These are phyloP conservation scores for Chaunax sp. DNA, from an alignment of 2,797 vertebrate genomes.

Conservation along the genomic window DNA sequence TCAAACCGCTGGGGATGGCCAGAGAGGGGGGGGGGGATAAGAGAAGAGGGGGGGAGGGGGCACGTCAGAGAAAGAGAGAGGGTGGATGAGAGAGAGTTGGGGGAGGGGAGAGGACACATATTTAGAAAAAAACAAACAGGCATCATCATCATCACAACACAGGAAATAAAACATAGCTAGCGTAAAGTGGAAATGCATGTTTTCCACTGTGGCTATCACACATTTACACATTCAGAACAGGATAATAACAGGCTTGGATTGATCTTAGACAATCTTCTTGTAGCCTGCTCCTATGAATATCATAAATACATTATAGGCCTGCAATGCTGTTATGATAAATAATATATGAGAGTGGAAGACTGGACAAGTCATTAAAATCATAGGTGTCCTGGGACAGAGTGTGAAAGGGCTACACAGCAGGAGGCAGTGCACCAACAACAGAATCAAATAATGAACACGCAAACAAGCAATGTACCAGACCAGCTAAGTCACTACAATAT, in stretches of 20 bases:
- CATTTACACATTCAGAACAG: slow-evolving; percentile 29
- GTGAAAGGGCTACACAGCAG: slow-evolving; percentile 40
- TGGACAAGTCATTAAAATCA: slow-evolving; percentile 50
- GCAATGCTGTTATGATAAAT: slow-evolving; percentile 58
- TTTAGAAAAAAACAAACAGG: slow-evolving; percentile 60
- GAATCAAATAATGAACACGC: slow-evolving; percentile 44
- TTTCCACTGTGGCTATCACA: slow-evolving; percentile 24
- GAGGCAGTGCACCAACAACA: slow-evolving; percentile 45
- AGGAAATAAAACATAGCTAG: slow-evolving; percentile 19
- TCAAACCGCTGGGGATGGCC: slow-evolving; percentile 91
- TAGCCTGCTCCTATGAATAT: slow-evolving; percentile 55
- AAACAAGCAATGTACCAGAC: slow-evolving; percentile 16
- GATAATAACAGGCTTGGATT: slow-evolving; percentile 31
- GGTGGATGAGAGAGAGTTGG: background rate
- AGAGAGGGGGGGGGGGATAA: slow-evolving; percentile 20
- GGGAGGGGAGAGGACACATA: slow-evolving; percentile 34
- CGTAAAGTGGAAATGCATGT: slow-evolving; percentile 19
- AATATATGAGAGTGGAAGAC: slow-evolving; percentile 60
- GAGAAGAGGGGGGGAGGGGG: slow-evolving; percentile 20
- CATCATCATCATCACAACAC: slow-evolving; percentile 35
- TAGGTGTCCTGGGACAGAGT: slow-evolving; percentile 47
- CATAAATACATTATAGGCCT: slow-evolving; percentile 64
- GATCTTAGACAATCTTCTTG: slow-evolving; percentile 41
- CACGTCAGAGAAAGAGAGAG: slow-evolving; percentile 7
- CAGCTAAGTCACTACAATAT: slow-evolving; percentile 13